Conservation (phyloP, 1,140 invertebrate species). For the Dreissena polymorpha region DNA sequence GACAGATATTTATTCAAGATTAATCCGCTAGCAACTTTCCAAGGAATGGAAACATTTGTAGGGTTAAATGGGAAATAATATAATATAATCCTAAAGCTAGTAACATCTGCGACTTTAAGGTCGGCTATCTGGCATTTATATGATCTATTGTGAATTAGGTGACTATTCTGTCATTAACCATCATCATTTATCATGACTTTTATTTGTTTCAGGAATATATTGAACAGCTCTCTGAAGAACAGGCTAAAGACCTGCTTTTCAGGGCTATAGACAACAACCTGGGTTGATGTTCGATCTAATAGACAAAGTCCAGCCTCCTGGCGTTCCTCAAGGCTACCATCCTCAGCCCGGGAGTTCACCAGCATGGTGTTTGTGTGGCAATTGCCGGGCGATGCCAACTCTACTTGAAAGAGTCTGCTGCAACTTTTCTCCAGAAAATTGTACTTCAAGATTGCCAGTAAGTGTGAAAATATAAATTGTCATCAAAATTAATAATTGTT, state of each 20-base stretch:
- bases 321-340: conserved; percentile 12
- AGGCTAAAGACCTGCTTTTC: conserved; percentile 2
- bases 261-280: conserved; percentile 10
- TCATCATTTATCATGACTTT: not conserved
- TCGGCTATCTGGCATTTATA: no score
- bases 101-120: no score
- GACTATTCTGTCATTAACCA: no score
- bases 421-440: conserved; percentile 1
- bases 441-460: conserved; percentile 2
- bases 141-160: no score
- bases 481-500: not conserved
- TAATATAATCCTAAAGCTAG: no score
- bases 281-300: conserved; percentile 10
- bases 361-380: conserved; percentile 27
- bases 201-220: not conserved
- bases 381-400: conserved; percentile 40
- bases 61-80: no score
- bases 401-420: conserved; percentile 34
- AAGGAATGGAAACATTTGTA: no score
- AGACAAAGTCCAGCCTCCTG: not conserved
- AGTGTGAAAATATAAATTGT: not conserved
- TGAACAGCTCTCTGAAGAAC: not conserved
- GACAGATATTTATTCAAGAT: no score
- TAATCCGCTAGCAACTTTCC: no score
- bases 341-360: not conserved